Conservation (phyloP, 2,113 vertebrate species). For the Galemys pyrenaicus region DNA sequence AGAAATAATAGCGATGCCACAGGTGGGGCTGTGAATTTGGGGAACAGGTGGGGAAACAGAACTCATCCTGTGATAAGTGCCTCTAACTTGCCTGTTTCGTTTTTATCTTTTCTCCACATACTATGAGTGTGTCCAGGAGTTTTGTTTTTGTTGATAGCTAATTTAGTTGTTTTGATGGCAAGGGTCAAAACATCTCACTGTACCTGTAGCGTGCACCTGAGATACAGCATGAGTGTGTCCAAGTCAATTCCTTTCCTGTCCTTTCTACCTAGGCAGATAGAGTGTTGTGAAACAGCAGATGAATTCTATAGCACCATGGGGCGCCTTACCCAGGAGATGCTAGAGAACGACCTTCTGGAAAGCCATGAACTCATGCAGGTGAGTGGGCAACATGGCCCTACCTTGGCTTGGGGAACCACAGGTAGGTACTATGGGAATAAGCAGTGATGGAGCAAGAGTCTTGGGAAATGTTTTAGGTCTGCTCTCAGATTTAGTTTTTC, state of each 20-base stretch:
- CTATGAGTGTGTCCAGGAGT: not conserved
- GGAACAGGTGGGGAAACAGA: not conserved
- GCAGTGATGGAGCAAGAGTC: not conserved
- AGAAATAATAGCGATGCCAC: not conserved
- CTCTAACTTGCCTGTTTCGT: not conserved
- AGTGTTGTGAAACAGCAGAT: constrained; percentile 95
- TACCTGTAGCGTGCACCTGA: not conserved
- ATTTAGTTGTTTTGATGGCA: not conserved
- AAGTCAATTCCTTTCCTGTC: not conserved
- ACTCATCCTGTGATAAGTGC: not conserved
- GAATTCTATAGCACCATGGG: constrained; percentile 99
- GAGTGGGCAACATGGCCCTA: constrained; percentile 34
- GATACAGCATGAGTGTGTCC: not conserved
- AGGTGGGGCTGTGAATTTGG: not conserved
- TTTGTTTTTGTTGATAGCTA: not conserved
- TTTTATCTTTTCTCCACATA: not conserved
- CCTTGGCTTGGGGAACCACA: not conserved
- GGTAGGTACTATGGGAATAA: not conserved
- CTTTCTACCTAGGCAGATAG: constrained; percentile 86
- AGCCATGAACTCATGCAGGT: constrained; percentile 98
- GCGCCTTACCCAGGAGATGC: constrained; percentile 96
- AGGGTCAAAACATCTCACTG: not conserved
- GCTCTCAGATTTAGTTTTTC: not conserved
- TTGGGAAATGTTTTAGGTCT: not conserved
- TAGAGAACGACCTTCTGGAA: constrained; percentile 93